These are phyloP conservation scores for Heliconius eleuchia DNA, from an alignment of 1,140 invertebrate species.

Conservation along the genomic window DNA sequence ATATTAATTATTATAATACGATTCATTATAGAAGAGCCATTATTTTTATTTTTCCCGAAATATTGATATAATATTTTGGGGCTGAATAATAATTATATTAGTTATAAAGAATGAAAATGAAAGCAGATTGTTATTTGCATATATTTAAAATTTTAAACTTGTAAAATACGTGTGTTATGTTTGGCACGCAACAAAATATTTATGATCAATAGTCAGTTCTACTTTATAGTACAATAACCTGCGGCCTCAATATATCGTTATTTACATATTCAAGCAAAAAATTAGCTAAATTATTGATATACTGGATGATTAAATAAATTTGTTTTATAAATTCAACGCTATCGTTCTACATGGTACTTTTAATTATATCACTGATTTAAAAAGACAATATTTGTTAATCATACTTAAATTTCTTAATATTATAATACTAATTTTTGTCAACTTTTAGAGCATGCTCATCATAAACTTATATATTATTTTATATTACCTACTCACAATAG, in stretches of 20 bases:
- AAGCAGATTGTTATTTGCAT: no score
- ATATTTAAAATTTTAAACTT: background rate
- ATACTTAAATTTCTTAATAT: no score
- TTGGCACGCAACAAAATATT: constrained; percentile 5
- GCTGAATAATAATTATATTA: background rate
- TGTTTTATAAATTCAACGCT: background rate
- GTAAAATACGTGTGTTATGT: background rate
- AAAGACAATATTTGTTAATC: background rate
- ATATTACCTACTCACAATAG: no score
- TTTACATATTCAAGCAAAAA: background rate
- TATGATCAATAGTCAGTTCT: constrained; percentile 10
- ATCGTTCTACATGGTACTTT: background rate
- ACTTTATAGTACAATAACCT: constrained; percentile 5
- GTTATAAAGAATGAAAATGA: background rate
- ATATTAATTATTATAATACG: background rate
- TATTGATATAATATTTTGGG: no score
- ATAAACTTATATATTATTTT: no score
- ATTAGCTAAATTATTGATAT: background rate
- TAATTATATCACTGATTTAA: background rate
- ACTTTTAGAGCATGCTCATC: no score
- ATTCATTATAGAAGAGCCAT: background rate
- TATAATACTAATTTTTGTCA: no score
- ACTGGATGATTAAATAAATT: background rate
- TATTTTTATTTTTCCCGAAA: no score
- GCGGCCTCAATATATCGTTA: background rate